phyloP scores from a whole-genome alignment of 2,888 invertebrate genomes.

The Lepidochrysops patricia region DNA sequence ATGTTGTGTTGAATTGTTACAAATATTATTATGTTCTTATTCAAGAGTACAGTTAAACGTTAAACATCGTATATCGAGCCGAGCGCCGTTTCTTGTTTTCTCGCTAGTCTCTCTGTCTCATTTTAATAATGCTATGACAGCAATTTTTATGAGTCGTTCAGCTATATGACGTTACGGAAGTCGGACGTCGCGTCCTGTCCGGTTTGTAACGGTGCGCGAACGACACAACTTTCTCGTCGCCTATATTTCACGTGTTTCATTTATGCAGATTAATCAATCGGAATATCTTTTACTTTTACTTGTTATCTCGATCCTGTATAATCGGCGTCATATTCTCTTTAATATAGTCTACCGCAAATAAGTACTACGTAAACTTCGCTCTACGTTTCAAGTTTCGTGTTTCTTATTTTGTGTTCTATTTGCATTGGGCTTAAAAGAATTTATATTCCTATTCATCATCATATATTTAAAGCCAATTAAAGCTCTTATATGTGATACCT shows the following conservation, averaged over 20 bases:
- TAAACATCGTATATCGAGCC: too few species aligned
- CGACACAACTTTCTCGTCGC: background rate
- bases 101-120: too few species aligned
- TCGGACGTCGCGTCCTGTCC: background rate
- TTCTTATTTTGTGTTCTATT: background rate
- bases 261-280: slow-evolving; percentile 8
- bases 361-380: background rate
- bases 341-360: background rate
- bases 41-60: too few species aligned
- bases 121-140: background rate
- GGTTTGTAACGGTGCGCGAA: background rate
- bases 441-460: background rate
- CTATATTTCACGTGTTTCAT: slow-evolving; percentile 1
- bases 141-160: background rate
- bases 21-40: too few species aligned
- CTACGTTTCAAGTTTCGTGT: background rate
- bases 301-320: background rate
- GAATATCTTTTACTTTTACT: slow-evolving; percentile 7
- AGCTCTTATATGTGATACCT: too few species aligned
- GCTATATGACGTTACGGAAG: background rate
- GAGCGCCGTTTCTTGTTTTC: too few species aligned
- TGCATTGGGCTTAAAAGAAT: background rate
- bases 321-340: background rate
- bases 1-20: too few species aligned
- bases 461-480: background rate